Conservation (phyloP, 2,113 vertebrate genomes). For the Pelodiscus sinensis region DNA sequence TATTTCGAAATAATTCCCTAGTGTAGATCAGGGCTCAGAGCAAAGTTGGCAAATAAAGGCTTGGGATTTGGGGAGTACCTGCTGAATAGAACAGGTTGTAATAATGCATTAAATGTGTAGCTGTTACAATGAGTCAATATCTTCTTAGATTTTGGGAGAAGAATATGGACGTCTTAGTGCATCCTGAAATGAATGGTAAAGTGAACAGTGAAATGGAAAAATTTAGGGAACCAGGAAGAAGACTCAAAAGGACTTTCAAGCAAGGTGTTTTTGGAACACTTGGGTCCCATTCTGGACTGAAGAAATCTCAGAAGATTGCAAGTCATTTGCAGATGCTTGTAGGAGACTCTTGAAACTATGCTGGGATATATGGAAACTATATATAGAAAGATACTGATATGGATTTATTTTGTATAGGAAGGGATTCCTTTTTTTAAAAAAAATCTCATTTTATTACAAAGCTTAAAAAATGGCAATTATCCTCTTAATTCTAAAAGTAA, state of each 20-base stretch:
- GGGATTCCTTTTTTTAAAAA: neutral
- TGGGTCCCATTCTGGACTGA: neutral
- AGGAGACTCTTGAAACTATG: neutral
- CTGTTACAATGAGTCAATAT: neutral
- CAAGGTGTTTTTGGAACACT: neutral
- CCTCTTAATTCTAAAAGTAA: neutral
- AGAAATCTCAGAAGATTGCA: neutral
- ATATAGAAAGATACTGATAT: neutral
- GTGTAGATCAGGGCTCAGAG: no score
- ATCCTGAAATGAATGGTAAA: neutral
- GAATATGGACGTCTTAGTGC: neutral
- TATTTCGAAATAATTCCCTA: no score
- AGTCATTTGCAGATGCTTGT: neutral
- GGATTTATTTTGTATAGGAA: neutral
- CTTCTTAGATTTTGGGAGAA: neutral
- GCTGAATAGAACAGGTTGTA: neutral
- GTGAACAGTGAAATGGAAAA: neutral
- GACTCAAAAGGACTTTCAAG: neutral
- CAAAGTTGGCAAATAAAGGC: neutral
- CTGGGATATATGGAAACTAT: neutral
- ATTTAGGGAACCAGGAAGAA: neutral
- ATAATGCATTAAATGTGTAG: neutral
- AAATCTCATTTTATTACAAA: neutral
- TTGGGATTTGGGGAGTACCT: neutral
- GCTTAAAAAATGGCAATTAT: neutral